Evolutionary conservation across 2,888 invertebrate species (phyloP).

Genomic region (Ophion costatus): DNA sequence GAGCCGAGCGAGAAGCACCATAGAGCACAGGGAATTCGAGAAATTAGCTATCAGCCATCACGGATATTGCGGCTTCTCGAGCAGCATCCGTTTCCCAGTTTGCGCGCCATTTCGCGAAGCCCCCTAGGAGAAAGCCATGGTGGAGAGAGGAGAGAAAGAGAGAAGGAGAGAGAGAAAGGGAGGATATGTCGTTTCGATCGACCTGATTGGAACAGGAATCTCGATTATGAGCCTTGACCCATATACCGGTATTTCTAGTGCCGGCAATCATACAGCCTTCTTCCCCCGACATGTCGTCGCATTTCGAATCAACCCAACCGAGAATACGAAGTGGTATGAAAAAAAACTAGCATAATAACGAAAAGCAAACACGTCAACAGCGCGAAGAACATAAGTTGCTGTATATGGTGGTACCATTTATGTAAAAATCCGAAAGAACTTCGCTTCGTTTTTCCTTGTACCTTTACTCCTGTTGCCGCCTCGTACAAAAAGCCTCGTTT

Average conservation of each 20-base stretch:
- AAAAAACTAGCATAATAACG: constrained; percentile 26
- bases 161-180: not conserved
- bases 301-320: constrained; percentile 36
- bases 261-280: constrained; percentile 51
- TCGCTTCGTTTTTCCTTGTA: not conserved
- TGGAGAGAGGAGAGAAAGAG: not conserved
- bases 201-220: constrained; percentile 41
- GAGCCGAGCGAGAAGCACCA: constrained; percentile 36
- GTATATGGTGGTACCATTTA: constrained; percentile 38
- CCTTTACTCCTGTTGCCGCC: not conserved
- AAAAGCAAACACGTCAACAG: not conserved
- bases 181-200: constrained; percentile 50
- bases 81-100: constrained; percentile 57
- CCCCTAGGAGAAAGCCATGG: constrained; percentile 18
- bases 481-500: constrained; percentile 5
- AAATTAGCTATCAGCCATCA: constrained; percentile 70
- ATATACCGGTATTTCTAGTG: constrained; percentile 55
- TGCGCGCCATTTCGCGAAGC: constrained; percentile 12
- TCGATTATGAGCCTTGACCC: constrained; percentile 64
- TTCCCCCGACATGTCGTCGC: constrained; percentile 23
- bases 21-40: constrained; percentile 55
- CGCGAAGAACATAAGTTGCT: not conserved
- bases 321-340: constrained; percentile 26
- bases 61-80: constrained; percentile 70
- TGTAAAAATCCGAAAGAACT: constrained; percentile 47